Evolutionary conservation across 2,888 invertebrate genomes (phyloP), one percentile per base, ranked within the genome.

Genomic region (Aproaerema taeniolella): DNA sequence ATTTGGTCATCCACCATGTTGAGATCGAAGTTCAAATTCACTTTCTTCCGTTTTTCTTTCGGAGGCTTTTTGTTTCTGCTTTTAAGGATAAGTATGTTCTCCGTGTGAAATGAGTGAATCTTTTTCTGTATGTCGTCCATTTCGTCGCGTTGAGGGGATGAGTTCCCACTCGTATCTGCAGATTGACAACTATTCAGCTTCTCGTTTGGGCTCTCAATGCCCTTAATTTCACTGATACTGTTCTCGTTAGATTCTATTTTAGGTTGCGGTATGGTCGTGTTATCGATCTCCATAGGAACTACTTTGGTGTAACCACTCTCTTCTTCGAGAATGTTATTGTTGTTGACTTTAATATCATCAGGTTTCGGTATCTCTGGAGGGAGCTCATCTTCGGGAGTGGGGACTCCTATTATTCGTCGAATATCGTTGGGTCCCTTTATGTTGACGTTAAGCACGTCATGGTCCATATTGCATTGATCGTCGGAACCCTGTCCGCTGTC

Each of bases 61-160:
- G 85, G 67, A 4, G 67, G 83, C 42, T 90, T 90, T 43, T 89
- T 89, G 42, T 90, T 90, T 46, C 90, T 81, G 38, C 89, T 89
- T 52, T 89, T 89, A 31, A 90, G 62, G 52, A 89, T 88, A 46
- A 86, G 82, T 46, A 90, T 89, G 58, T 90, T 90, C 55, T 89
- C 89, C 1, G 89, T 89, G 58, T 90, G 90, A 61, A 90, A 90
- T 24, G 89, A 89, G 52, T 89, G 88, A 46, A 90, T 80, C 49
- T 89, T 89, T 53, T 90, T 89, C 56, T 90, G 89, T 39, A 90
- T 89, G 52, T 90, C 90, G 49, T 88, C 88, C 77, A 89, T 88
- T 53, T 89, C 89, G 53, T 90, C 87, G 3, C 82, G 67, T 35
- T 85, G 80, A 0, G 87, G 87, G 0, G 87, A 87, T 0, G 87